phyloP scores from a whole-genome alignment of 1,140 invertebrate genomes.

The Andricus grossulariae region DNA sequence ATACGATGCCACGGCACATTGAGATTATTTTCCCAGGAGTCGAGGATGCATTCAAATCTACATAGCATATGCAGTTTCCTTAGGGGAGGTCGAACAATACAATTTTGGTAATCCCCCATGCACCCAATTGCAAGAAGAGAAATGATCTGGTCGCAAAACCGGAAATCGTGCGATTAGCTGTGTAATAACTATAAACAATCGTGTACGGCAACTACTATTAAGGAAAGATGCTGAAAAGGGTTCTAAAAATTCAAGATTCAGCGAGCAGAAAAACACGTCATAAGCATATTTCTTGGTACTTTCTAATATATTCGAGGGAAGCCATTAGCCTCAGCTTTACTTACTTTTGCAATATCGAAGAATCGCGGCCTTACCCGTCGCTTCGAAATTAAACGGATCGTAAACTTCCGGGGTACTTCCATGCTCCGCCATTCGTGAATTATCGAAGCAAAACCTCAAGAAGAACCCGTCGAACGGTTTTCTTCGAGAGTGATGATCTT shows the following conservation, averaged over 20 bases:
- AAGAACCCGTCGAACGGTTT: conserved; percentile 32
- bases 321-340: conserved; percentile 38
- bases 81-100: not conserved
- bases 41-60: not conserved
- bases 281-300: not conserved
- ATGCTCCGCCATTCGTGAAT: conserved; percentile 26
- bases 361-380: conserved; percentile 26
- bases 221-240: no score
- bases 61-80: not conserved
- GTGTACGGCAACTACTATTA: no score
- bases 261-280: conserved; percentile 1
- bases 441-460: conserved; percentile 36
- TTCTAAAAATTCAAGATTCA: not conserved
- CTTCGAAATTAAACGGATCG: conserved; percentile 48
- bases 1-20: not conserved
- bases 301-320: conserved; percentile 41
- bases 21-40: conserved; percentile 28
- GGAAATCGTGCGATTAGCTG: not conserved
- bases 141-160: not conserved
- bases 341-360: conserved; percentile 8
- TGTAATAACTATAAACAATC: not conserved
- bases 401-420: conserved; percentile 45
- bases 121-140: not conserved
- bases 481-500: not conserved
- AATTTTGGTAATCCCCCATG: not conserved